phyloP scores from a whole-genome alignment of 2,797 vertebrate species.

The Diplodus puntazzo region DNA sequence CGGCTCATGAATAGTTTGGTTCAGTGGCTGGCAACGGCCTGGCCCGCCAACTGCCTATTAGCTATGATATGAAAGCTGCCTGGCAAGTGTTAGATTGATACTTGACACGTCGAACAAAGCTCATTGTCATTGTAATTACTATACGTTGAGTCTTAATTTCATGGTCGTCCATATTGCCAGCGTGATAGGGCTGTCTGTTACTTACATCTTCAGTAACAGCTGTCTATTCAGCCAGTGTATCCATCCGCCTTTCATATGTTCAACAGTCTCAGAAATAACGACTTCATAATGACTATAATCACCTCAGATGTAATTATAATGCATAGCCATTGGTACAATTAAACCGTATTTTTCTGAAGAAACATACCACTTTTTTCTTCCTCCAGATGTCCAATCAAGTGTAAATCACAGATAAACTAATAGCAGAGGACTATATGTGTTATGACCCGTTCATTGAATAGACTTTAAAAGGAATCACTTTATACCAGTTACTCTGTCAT shows the following conservation, averaged over 20 bases:
- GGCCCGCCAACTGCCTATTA: conserved; percentile 81
- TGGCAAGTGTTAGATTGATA: conserved; percentile 84
- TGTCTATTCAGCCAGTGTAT: conserved; percentile 85
- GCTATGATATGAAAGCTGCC: conserved; percentile 82
- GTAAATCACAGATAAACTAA: conserved; percentile 80
- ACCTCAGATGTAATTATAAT: conserved; percentile 90
- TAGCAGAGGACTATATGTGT: conserved; percentile 73
- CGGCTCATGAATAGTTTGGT: conserved; percentile 78
- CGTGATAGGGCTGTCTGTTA: conserved; percentile 82
- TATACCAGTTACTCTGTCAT: conserved; percentile 77
- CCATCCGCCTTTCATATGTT: conserved; percentile 84
- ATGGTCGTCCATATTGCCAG: conserved; percentile 83
- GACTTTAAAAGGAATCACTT: conserved; percentile 78
- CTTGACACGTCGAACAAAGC: conserved; percentile 83
- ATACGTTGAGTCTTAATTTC: conserved; percentile 84
- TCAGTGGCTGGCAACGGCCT: conserved; percentile 75
- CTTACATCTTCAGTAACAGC: conserved; percentile 85
- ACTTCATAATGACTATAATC: conserved; percentile 91
- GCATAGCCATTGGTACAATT: conserved; percentile 82
- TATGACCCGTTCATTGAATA: conserved; percentile 75
- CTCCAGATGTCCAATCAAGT: conserved; percentile 80
- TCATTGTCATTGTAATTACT: conserved; percentile 85
- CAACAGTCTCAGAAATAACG: conserved; percentile 88
- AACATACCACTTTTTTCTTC: conserved; percentile 71
- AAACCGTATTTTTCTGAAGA: conserved; percentile 82